phyloP scores from a whole-genome alignment of 2,797 vertebrate genomes.

The Varecia variegata region DNA sequence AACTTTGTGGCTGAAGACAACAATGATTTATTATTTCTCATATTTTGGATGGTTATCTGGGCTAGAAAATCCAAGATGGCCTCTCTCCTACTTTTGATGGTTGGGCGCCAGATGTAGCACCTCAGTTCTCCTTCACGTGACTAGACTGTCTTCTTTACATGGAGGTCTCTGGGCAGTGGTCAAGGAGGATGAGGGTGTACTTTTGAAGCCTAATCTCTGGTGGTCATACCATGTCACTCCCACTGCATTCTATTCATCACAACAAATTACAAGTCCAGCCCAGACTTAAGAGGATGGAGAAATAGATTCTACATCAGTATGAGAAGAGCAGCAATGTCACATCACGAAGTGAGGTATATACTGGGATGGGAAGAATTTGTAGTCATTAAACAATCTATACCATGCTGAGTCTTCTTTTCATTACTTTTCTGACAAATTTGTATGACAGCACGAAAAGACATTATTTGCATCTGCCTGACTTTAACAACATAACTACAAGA shows the following conservation, averaged over 20 bases:
- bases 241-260: not conserved
- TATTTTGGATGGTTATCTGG: not conserved
- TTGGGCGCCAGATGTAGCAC: too few relatives aligned
- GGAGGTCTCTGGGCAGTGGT: not conserved
- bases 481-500: not conserved
- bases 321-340: not conserved
- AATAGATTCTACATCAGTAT: not conserved
- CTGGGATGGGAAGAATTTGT: not conserved
- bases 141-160: not conserved
- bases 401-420: not conserved
- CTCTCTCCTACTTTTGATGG: not conserved
- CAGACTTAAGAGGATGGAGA: not conserved
- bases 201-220: not conserved
- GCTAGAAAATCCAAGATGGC: not conserved
- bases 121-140: fast-evolving
- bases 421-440: not conserved
- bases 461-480: not conserved
- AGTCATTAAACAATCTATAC: not conserved
- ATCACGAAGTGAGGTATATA: not conserved
- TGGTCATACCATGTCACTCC: not conserved
- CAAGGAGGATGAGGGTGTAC: not conserved
- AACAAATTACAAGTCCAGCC: not conserved
- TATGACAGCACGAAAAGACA: not conserved
- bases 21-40: not conserved
- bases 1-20: not conserved